Conservation (phyloP, 92 coral and sea anemone genomes). For the Umimayanthus kanabou region DNA sequence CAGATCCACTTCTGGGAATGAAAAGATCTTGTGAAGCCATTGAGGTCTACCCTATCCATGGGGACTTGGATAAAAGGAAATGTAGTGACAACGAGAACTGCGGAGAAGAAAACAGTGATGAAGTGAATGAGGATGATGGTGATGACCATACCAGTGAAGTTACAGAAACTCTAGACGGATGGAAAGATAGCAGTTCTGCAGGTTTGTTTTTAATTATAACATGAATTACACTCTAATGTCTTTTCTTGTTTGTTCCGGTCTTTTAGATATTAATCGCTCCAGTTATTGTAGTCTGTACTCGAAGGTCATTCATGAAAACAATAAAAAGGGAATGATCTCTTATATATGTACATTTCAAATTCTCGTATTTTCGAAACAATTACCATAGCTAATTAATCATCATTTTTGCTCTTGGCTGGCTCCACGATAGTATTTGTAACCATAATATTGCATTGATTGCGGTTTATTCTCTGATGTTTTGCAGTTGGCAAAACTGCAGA, state of each 20-base stretch:
- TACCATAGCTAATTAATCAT: too few species aligned
- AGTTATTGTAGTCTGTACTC: too few species aligned
- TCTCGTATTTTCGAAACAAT: too few species aligned
- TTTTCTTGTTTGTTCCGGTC: neutral
- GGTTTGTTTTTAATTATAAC: constrained; percentile 9
- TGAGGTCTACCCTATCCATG: constrained; percentile 74
- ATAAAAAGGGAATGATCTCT: too few species aligned
- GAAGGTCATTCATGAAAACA: too few species aligned
- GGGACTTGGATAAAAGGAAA: constrained; percentile 38
- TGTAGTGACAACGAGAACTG: constrained; percentile 57
- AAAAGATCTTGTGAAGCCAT: constrained; percentile 92
- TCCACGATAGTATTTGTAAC: neutral
- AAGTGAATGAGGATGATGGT: constrained; percentile 29
- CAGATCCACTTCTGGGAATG: constrained; percentile 88
- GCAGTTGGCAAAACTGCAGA: neutral
- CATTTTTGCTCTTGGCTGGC: too few species aligned
- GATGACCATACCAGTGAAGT: neutral
- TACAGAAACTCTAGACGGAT: neutral
- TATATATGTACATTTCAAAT: too few species aligned
- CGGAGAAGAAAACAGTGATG: constrained; percentile 41
- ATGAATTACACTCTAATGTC: neutral
- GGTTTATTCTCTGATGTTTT: neutral
- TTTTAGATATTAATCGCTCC: neutral
- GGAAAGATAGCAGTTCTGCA: neutral
- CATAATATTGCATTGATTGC: neutral